These are phyloP conservation scores for Ditula angustiorana DNA, from an alignment of 2,888 invertebrate species.

Conservation along the genomic window DNA sequence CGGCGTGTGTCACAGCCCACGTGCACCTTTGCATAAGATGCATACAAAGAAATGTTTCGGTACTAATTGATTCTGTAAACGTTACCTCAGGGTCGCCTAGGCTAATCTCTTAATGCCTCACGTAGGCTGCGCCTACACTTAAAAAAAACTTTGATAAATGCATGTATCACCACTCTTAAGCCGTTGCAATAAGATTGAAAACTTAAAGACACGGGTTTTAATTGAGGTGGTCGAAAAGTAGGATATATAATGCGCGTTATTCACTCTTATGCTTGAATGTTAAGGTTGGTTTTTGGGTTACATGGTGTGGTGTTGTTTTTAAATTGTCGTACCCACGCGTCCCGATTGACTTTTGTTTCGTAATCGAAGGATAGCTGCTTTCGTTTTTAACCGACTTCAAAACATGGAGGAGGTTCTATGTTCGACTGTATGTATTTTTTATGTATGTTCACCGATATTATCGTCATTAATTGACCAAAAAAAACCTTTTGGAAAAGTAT, in stretches of 20 bases:
- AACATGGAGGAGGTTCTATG: slow-evolving; percentile 7
- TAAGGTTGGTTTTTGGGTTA: slow-evolving; percentile 13
- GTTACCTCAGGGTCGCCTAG: slow-evolving; percentile 64
- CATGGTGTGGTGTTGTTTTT: slow-evolving; percentile 46
- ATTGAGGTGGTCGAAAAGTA: slow-evolving; percentile 54
- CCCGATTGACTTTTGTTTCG: slow-evolving; percentile 66
- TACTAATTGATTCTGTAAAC: slow-evolving; percentile 52
- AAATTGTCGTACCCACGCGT: slow-evolving; percentile 64
- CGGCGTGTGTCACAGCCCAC: background rate
- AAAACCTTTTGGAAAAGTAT: too few relatives aligned
- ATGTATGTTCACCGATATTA: background rate
- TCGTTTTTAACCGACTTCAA: slow-evolving; percentile 58
- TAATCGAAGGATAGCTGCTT: slow-evolving; percentile 70
- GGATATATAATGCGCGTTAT: slow-evolving; percentile 63
- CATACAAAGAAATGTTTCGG: slow-evolving; percentile 27
- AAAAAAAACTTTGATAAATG: slow-evolving; percentile 72
- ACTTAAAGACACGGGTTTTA: background rate
- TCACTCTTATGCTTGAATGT: slow-evolving; percentile 43
- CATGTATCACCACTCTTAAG: slow-evolving; percentile 51
- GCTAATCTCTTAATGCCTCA: slow-evolving; percentile 62
- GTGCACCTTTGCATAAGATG: background rate
- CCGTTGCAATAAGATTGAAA: slow-evolving; percentile 48
- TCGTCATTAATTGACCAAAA: too few relatives aligned
- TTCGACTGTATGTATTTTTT: background rate
- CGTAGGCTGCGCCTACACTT: slow-evolving; percentile 76